These are phyloP conservation scores for Spinus pinus DNA, from an alignment of 2,797 vertebrate genomes.

Conservation along the genomic window DNA sequence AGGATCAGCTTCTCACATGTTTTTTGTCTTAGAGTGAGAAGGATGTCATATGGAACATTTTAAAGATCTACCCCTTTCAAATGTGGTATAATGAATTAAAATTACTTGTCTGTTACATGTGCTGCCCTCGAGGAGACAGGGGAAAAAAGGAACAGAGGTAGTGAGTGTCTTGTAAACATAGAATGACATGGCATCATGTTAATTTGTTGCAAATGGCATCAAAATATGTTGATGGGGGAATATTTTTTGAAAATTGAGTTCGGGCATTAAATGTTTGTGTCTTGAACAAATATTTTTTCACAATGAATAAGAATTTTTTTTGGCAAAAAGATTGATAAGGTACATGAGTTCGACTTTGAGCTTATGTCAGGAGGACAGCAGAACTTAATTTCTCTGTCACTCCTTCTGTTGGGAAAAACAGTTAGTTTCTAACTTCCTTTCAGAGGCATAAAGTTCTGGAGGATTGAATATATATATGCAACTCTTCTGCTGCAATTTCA, in stretches of 20 bases:
- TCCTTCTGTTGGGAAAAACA: not conserved
- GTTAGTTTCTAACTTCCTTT: not conserved
- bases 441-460: not conserved
- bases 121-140: not conserved
- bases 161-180: not conserved
- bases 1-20: not conserved
- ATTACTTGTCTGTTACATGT: not conserved
- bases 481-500: not conserved
- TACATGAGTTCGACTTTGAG: not conserved
- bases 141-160: not conserved
- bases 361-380: not conserved
- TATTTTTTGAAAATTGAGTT: not conserved
- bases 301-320: fast-evolving
- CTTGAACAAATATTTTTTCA: not conserved
- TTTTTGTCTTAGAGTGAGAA: not conserved
- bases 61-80: not conserved
- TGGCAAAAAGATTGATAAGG: not conserved
- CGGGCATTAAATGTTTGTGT: not conserved
- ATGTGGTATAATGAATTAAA: not conserved
- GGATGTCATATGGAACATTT: not conserved
- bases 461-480: not conserved
- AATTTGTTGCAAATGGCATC: not conserved
- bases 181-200: not conserved
- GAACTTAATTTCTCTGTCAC: not conserved
- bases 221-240: not conserved